Conservation (phyloP, 35 echinoderm and acorn worm species). For the Hemicentrotus pulcherrimus region DNA sequence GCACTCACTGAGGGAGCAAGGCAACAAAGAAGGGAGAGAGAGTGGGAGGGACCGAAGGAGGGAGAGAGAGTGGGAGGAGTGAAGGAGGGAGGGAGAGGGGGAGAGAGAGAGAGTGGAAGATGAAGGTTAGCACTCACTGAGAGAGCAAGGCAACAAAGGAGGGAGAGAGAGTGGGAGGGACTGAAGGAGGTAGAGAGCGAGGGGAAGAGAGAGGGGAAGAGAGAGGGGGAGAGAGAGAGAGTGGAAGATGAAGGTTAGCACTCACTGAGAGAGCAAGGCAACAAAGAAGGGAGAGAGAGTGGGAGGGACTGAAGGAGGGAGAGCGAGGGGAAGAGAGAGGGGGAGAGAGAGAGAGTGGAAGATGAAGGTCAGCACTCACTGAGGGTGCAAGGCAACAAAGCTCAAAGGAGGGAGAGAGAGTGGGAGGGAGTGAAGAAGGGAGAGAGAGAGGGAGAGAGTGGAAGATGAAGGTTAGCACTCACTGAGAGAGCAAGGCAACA, state of each 20-base stretch:
- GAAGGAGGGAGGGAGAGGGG: neutral
- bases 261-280: neutral
- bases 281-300: neutral
- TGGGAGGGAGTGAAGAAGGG: neutral
- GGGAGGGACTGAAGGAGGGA: neutral
- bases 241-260: too few species aligned
- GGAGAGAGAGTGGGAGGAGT: neutral
- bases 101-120: too few species aligned
- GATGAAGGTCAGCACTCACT: neutral
- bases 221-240: too few species aligned
- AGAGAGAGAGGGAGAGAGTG: slow-evolving; percentile 49
- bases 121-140: too few species aligned
- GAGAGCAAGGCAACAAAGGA: too few species aligned
- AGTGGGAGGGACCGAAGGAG: neutral
- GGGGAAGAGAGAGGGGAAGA: too few species aligned
- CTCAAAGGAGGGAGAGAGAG: neutral
- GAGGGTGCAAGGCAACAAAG: neutral
- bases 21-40: neutral
- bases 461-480: slow-evolving; percentile 70
- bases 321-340: neutral
- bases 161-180: too few species aligned
- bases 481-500: neutral
- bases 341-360: too few species aligned
- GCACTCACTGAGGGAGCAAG: neutral
- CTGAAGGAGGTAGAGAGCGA: neutral